These are phyloP conservation scores for Pogona vitticeps DNA, from an alignment of 2,113 vertebrate genomes.

Conservation along the genomic window DNA sequence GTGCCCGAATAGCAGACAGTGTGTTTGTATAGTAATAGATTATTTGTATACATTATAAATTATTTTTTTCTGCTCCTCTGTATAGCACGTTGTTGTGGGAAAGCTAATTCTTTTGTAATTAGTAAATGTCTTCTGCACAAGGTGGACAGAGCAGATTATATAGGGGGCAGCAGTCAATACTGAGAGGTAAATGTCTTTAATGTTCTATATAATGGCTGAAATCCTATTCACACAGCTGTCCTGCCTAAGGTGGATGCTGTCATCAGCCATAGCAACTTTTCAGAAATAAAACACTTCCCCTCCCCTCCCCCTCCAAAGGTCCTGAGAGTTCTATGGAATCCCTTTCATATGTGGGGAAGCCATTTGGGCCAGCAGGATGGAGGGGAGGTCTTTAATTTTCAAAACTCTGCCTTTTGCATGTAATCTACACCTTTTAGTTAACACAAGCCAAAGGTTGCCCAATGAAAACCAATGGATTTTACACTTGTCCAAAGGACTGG, in stretches of 20 bases:
- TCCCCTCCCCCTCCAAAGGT: no score
- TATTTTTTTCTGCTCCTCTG: background rate
- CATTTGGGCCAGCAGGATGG: no score
- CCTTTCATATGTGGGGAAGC: no score
- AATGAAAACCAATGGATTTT: no score
- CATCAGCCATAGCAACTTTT: background rate
- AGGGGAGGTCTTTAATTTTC: background rate
- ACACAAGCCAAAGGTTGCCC: no score
- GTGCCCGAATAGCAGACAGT: no score
- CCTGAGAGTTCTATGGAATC: no score
- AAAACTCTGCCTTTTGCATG: no score
- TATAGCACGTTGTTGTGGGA: background rate
- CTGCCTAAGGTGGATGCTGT: no score
- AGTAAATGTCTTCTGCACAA: background rate
- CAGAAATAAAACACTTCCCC: background rate
- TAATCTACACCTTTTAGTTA: no score
- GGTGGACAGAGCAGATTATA: background rate
- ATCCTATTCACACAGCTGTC: no score
- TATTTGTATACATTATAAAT: background rate
- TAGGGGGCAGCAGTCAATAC: background rate
- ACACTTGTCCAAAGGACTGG: no score
- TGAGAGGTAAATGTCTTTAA: background rate
- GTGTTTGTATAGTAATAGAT: background rate
- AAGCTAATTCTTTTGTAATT: background rate
- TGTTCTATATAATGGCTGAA: background rate